phyloP scores from a whole-genome alignment of 2,888 invertebrate species.

The Leptura quadrifasciata region DNA sequence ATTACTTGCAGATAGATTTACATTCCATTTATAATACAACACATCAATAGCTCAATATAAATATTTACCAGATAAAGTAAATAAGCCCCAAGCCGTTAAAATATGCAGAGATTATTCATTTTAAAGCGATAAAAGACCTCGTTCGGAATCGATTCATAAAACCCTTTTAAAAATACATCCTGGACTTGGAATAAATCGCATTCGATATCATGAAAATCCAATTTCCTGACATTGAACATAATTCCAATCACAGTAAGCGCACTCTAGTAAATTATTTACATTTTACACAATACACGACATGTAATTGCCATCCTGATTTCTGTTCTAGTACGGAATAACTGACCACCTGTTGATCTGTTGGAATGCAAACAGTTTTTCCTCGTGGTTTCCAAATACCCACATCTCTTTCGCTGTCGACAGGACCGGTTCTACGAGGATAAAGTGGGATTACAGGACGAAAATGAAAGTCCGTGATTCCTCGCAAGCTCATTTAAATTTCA shows the following conservation, averaged over 20 bases:
- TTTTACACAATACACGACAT: slow-evolving; percentile 56
- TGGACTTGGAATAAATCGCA: slow-evolving; percentile 40
- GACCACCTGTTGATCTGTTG: slow-evolving; percentile 62
- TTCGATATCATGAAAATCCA: slow-evolving; percentile 51
- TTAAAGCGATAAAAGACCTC: slow-evolving; percentile 50
- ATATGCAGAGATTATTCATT: slow-evolving; percentile 51
- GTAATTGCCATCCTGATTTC: slow-evolving; percentile 54
- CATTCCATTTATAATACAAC: neutral
- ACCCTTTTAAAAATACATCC: slow-evolving; percentile 49
- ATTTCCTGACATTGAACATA: slow-evolving; percentile 46
- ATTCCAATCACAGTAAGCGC: slow-evolving; percentile 45
- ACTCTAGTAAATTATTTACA: slow-evolving; percentile 59
- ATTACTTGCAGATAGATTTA: neutral
- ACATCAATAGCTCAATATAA: slow-evolving; percentile 4
- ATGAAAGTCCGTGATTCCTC: neutral
- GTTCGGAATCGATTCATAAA: slow-evolving; percentile 47
- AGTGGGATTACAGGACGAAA: slow-evolving; percentile 6
- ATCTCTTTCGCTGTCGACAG: slow-evolving; percentile 54
- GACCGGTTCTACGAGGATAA: slow-evolving; percentile 19
- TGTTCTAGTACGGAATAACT: slow-evolving; percentile 55
- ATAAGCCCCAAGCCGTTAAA: slow-evolving; percentile 36
- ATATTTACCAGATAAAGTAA: slow-evolving; percentile 26
- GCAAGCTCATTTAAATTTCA: neutral
- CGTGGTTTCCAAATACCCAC: slow-evolving; percentile 58
- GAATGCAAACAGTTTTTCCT: slow-evolving; percentile 61